Base-by-base conservation (phyloP, 2,888 invertebrate species). In the Orchesellides sinensis region DNA sequence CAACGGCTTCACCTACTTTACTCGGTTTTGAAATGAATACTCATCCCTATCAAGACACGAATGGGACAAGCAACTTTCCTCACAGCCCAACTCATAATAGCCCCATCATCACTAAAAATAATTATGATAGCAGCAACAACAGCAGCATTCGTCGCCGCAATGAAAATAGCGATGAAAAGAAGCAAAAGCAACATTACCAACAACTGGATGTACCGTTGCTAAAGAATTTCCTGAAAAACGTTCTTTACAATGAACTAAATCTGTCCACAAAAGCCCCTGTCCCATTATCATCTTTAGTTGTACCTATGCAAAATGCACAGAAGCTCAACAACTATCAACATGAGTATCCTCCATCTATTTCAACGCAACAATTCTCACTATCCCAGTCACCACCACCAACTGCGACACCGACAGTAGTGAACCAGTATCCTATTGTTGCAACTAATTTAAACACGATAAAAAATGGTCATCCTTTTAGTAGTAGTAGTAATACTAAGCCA, bases 171-270 rank as follows among this genome's bases (percentile, higher is more conserved):
- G 40, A 17, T 47, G 29, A 59, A 59, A 32, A 79, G 40, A 40
- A 40, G 40, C 61, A 61, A 27, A 70, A 65, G 17, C 63, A 70
- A 25, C 12, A 25, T 29, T 54, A 85, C 54, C 85, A 86, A 65
- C 86, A 88, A 83, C 82, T 86, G 80, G 87, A 88, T 86, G 77
- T 86, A 82, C 87, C 88, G 74, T 85, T 88, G 83, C 66, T 88
- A 25, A 86, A 88, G 63, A 87, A 88, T 86, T 88, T 88, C 75
- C 84, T 88, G 29, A 87, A 88, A 87, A 88, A 87, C 74, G 87
- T 88, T 35, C 83, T 88, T 61, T 70, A 84, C 63, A 86, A 84
- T 85, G 88, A 87, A 83, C 85, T 87, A 83, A 84, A 72, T 61
- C 74, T 85, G 17, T 68, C 85, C 14, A 61, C 81, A 23, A 65